Evolutionary conservation across 1,140 invertebrate genomes (phyloP), one percentile per base, ranked within the genome.

Genomic region (Dreissena polymorpha): DNA sequence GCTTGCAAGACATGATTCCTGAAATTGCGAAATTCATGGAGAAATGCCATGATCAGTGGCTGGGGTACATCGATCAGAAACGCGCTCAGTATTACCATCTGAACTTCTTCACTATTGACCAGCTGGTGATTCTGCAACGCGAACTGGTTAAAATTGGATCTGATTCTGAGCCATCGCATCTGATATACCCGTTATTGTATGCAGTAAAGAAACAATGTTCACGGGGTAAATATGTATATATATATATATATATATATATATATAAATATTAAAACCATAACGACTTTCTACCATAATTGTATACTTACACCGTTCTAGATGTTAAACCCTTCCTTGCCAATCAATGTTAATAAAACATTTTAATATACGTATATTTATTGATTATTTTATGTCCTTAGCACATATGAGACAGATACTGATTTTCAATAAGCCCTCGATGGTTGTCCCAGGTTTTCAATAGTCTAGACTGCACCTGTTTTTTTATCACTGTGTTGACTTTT

Each of bases 21-120:
- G 72, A 85, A 39, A 27, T 91, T 13, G 88, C 88, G 27, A 86
- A 85, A 18, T 89, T 91, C 71, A 84, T 92, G 83, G 89, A 91
- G 51, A 74, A 84, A 10, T 92, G 90, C 67, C 86, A 85, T 64
- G 68, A 85, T 50, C 85, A 89, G 21, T 92, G 91, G 91, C n/a
- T 88, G 49, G 12, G 87, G 12, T 87, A 91, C 68, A 86, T 91
- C 12, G 81, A 85, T 29, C 23, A 85, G 10, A 88, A 89, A 77
- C 77, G 91, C 49, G 53, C 75, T 12, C 63, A 90, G 68, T 91
- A 86, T 76, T 76, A 70, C 14, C 69, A 86, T 14, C 83, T 92
- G 55, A 92, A 92, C 65, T 86, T 85, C 75, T 91, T 87, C 84
- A 92, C 88, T 29, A 90, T 87, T 57, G 87, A 89, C 27, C 91